Conservation (phyloP, 2,888 invertebrate genomes). For the Orthosia gracilis region DNA sequence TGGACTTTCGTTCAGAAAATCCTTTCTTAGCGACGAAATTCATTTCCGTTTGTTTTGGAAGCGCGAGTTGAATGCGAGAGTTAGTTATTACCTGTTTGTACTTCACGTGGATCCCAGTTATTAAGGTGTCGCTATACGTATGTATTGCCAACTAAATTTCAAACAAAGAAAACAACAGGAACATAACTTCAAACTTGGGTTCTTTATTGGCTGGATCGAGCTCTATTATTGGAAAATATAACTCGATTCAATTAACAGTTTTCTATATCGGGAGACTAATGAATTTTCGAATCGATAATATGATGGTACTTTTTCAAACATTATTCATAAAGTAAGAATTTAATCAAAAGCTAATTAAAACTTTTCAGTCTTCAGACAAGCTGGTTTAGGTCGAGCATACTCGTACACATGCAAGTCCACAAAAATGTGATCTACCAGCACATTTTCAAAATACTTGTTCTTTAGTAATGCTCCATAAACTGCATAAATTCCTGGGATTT, state of each 20-base stretch:
- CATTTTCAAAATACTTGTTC: conserved; percentile 52
- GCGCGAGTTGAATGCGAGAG: conserved; percentile 60
- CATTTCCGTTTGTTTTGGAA: conserved; percentile 68
- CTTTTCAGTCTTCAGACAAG: conserved; percentile 25
- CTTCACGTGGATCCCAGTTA: conserved; percentile 39
- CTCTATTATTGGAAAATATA: conserved; percentile 46
- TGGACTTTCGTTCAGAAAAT: conserved; percentile 76
- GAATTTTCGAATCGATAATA: conserved; percentile 28
- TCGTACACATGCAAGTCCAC: conserved; percentile 8
- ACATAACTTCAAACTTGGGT: conserved; percentile 46
- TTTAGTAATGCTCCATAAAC: conserved; percentile 74
- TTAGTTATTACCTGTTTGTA: conserved; percentile 59
- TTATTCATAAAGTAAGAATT: conserved; percentile 29
- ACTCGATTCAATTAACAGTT: conserved; percentile 31
- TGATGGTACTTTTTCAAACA: conserved; percentile 10
- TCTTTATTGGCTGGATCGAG: conserved; percentile 36
- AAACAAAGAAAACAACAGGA: conserved; percentile 58
- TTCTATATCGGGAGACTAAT: conserved; percentile 9
- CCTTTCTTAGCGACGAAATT: conserved; percentile 74
- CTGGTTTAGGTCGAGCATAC: conserved; percentile 10
- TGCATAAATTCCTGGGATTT: conserved; percentile 72
- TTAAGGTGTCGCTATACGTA: conserved; percentile 37
- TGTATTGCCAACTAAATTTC: conserved; percentile 46
- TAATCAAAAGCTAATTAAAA: conserved; percentile 38
- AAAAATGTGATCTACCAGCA: conserved; percentile 30